Evolutionary conservation across 2,797 vertebrate species (phyloP).

Genomic region (Danio albolineatus): DNA sequence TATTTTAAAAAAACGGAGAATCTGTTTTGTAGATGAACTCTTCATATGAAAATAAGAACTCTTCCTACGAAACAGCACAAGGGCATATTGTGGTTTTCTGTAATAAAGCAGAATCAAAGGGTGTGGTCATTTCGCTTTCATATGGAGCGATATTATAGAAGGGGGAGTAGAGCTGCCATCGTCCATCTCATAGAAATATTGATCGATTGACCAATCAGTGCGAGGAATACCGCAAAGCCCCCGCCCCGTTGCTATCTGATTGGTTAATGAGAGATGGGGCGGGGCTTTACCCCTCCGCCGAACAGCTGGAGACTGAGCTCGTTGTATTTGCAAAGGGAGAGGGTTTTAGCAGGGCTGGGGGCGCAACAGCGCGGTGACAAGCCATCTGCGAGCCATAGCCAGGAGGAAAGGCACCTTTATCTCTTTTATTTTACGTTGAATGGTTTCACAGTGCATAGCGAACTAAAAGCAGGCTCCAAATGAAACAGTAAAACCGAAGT

Average conservation of each 20-base stretch:
- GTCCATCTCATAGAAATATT: background rate
- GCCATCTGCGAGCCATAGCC: conserved; percentile 36
- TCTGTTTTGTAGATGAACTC: no score
- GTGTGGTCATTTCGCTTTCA: conserved; percentile 21
- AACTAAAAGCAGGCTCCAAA: conserved; percentile 59
- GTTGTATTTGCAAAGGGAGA: conserved; percentile 53
- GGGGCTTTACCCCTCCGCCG: conserved; percentile 71
- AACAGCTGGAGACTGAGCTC: conserved; percentile 75
- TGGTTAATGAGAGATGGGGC: conserved; percentile 72
- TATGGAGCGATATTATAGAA: background rate
- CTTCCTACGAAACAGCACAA: background rate
- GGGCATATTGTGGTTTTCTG: background rate
- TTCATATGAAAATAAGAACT: no score
- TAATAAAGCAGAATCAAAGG: conserved; percentile 1
- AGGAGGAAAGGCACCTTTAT: conserved; percentile 40
- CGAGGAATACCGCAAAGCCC: conserved; percentile 22
- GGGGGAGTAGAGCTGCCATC: background rate
- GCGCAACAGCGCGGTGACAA: conserved; percentile 61
- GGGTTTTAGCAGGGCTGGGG: conserved; percentile 71
- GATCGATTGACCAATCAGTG: conserved; percentile 46
- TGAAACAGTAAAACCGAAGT: conserved; percentile 65
- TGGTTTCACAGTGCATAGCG: conserved; percentile 64
- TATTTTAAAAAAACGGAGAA: no score
- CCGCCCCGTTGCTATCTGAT: conserved; percentile 61
- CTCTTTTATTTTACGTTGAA: conserved; percentile 15